Base-by-base conservation (phyloP, 2,113 vertebrate genomes). In the Natator depressus region DNA sequence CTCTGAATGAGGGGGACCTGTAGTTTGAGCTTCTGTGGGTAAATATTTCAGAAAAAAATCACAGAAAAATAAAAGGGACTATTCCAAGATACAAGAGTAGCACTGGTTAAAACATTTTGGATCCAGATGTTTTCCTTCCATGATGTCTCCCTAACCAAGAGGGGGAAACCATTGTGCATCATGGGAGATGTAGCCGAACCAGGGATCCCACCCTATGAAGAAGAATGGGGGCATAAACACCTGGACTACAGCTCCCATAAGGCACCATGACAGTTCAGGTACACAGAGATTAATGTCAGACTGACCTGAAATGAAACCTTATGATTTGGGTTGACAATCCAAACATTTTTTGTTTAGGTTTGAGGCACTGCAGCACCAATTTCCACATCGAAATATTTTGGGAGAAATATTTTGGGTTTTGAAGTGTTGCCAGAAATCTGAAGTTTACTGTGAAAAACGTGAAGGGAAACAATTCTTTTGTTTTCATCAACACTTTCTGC, bases 361-460 rank as follows among this genome's bases (percentile, higher is more conserved):
- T 90, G 76, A 96, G 82, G 38, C 82, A 76, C 87, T 93, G 82
- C 78, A 22, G 62, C 94, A 95, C 90, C 93, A 82, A 93, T 94
- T 95, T 91, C 85, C 62, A 86, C 94, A 97, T 88, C 91, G 80
- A 62, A 84, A 90, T 55, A 89, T 90, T 95, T 81, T 93, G 59
- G 10, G 9, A 17, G 81, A 57, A 87, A 35, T 35, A 65, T 65
- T n/a, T 65, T 35, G 62, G 31, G 31, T 19, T 65, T n/a, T 65
- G 31, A 65, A 65, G n/a, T 35, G 16, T n/a, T 65, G 27, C 31
- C 31, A 69, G 35, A 69, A 69, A 69, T 69, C 65, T 69, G 65
- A 69, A n/a, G 4, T n/a, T 65, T 93, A 85, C 88, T 49, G 87
- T 51, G 3, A 80, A 89, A 95, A 90, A 88, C 14, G 85, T 90